A percentile compares a stretch with the other conserved stretches of the same genome.
Conservation (phyloP, 2,888 invertebrate species). For the Stramonita haemastoma region DNA sequence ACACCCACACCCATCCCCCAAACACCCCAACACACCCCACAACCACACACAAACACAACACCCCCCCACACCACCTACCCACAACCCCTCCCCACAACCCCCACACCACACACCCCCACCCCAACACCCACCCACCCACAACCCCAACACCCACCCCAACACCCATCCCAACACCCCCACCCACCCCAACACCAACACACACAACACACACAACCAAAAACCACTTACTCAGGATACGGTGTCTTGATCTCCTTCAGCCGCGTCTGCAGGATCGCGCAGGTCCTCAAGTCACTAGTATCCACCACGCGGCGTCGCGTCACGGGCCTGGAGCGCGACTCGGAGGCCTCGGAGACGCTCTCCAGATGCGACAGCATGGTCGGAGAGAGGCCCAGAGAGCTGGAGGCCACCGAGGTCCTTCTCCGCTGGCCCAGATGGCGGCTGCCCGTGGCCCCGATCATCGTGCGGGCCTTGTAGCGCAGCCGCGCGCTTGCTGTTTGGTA, state of each 20-base stretch:
- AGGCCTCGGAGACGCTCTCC: conserved; percentile 64
- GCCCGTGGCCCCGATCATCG: conserved; percentile 78
- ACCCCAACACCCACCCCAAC: too few species aligned
- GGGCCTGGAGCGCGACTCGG: conserved; percentile 59
- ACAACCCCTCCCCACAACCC: background rate
- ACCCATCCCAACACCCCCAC: too few species aligned
- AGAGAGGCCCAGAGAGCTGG: conserved; percentile 54
- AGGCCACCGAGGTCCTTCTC: conserved; percentile 70
- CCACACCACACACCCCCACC: background rate
- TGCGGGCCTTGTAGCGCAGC: conserved; percentile 80
- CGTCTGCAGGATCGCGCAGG: conserved; percentile 92
- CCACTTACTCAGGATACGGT: conserved; percentile 76
- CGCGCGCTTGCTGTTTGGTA: conserved; percentile 65
- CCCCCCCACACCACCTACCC: background rate
- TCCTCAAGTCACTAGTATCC: conserved; percentile 91
- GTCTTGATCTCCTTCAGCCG: conserved; percentile 81
- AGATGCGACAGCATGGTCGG: conserved; percentile 60
- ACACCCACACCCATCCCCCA: background rate
- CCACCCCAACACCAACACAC: too few species aligned
- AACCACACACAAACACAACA: background rate
- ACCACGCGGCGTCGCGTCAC: conserved; percentile 85
- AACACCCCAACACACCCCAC: background rate
- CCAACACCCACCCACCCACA: background rate
- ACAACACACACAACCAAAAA: background rate
- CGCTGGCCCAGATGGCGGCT: conserved; percentile 68